Evolutionary conservation across 2,888 invertebrate genomes (phyloP).

Genomic region (Sarcophaga carnaria): DNA sequence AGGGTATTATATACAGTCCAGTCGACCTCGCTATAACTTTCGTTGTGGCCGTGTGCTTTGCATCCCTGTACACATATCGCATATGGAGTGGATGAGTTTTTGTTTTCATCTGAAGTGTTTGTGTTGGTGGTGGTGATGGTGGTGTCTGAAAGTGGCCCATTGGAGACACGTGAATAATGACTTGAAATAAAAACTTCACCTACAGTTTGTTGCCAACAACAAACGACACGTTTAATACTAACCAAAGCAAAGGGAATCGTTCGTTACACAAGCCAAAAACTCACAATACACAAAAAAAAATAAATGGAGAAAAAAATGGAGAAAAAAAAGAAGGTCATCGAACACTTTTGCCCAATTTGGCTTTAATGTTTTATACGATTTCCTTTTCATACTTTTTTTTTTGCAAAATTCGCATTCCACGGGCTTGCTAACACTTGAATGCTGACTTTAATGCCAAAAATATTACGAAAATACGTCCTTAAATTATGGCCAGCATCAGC

Average conservation of each 20-base stretch:
- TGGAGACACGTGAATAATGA: slow-evolving; percentile 37
- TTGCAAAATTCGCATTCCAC: neutral
- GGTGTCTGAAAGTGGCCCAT: neutral
- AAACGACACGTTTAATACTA: slow-evolving; percentile 21
- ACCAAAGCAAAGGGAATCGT: slow-evolving; percentile 5
- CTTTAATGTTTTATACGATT: slow-evolving; percentile 40
- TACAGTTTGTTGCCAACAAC: slow-evolving; percentile 37
- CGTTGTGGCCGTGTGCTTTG: too few relatives aligned
- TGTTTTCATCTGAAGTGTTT: too few relatives aligned
- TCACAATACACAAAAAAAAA: neutral
- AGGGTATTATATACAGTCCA: too few relatives aligned
- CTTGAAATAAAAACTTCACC: slow-evolving; percentile 56
- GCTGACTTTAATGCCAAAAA: neutral
- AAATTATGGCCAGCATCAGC: neutral
- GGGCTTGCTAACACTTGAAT: neutral
- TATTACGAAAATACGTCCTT: too few relatives aligned
- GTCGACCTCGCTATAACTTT: too few relatives aligned
- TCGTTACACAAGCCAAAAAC: neutral
- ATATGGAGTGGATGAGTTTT: too few relatives aligned
- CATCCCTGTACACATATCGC: too few relatives aligned
- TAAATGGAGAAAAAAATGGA: neutral
- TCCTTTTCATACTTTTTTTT: neutral
- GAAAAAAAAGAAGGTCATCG: slow-evolving; percentile 39
- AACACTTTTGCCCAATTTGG: slow-evolving; percentile 17
- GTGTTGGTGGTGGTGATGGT: neutral